Conservation (phyloP, 2,113 vertebrate species). For the Cromileptes altivelis region DNA sequence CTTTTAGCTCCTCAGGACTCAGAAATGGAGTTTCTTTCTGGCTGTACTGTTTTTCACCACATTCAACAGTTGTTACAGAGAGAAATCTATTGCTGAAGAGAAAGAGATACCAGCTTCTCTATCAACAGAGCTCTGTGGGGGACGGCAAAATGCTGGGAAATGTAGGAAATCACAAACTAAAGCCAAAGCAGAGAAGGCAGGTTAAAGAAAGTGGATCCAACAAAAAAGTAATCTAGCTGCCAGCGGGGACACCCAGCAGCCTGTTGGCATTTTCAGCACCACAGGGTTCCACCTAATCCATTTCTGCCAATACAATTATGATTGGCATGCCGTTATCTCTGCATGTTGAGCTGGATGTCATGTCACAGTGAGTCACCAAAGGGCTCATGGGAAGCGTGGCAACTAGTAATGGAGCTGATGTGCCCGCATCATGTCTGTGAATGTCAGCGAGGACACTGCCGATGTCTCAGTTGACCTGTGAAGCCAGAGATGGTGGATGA, state of each 20-base stretch:
- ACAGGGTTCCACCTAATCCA: conserved; percentile 52
- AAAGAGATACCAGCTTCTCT: conserved; percentile 38
- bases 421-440: conserved; percentile 62
- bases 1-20: background rate
- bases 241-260: conserved; percentile 57
- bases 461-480: conserved; percentile 60
- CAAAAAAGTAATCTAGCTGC: conserved; percentile 59
- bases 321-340: conserved; percentile 59
- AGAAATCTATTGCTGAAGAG: conserved; percentile 10
- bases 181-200: conserved; percentile 27
- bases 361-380: conserved; percentile 47
- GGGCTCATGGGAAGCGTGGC: conserved; percentile 49
- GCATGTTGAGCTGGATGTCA: conserved; percentile 53
- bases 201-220: conserved; percentile 49
- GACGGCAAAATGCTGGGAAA: conserved; percentile 27
- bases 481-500: conserved; percentile 36
- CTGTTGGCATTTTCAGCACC: conserved; percentile 51
- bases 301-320: conserved; percentile 68
- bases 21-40: background rate
- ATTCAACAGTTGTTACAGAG: conserved; percentile 4
- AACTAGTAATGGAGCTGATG: conserved; percentile 57
- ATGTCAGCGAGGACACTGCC: conserved; percentile 65
- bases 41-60: background rate
- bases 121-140: conserved; percentile 40
- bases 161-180: conserved; percentile 55